Evolutionary conservation across 2,888 invertebrate genomes (phyloP).

Genomic region (Crocallis elinguaria): DNA sequence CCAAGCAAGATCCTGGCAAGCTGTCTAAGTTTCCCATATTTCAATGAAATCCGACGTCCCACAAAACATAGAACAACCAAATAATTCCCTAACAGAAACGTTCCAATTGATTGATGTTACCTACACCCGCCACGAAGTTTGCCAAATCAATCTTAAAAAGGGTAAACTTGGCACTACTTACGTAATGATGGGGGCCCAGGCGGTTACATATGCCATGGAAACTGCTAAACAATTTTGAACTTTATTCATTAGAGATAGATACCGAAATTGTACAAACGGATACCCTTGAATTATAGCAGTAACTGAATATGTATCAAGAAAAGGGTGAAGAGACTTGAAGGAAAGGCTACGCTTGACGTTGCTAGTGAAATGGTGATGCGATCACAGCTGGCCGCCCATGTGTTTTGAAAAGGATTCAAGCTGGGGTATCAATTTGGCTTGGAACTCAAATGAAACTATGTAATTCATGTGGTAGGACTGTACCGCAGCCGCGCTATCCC

Average conservation of each 20-base stretch:
- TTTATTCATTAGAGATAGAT: not conserved
- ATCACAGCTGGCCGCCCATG: not conserved
- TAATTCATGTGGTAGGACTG: no score
- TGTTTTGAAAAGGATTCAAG: not conserved
- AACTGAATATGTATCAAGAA: constrained; percentile 12
- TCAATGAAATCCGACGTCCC: constrained; percentile 6
- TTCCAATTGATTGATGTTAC: constrained; percentile 24
- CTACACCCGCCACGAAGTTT: constrained; percentile 19
- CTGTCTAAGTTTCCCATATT: not conserved
- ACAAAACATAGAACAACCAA: constrained; percentile 20
- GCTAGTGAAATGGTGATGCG: constrained; percentile 2
- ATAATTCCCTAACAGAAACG: constrained; percentile 12
- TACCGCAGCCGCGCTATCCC: no score
- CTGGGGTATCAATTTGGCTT: no score
- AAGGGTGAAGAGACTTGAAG: constrained; percentile 13
- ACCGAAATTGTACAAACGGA: not conserved
- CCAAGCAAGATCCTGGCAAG: not conserved
- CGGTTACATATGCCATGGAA: constrained; percentile 3
- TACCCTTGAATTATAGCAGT: not conserved
- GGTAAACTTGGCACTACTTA: constrained; percentile 18
- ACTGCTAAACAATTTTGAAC: not conserved
- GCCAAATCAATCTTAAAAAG: constrained; percentile 27
- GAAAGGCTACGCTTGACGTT: constrained; percentile 1
- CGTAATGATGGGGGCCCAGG: constrained; percentile 14
- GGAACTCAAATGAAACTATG: no score